Evolutionary conservation across 2,113 vertebrate species (phyloP), one percentile per base, ranked within the genome.

Genomic region (Pangasianodon gigas): DNA sequence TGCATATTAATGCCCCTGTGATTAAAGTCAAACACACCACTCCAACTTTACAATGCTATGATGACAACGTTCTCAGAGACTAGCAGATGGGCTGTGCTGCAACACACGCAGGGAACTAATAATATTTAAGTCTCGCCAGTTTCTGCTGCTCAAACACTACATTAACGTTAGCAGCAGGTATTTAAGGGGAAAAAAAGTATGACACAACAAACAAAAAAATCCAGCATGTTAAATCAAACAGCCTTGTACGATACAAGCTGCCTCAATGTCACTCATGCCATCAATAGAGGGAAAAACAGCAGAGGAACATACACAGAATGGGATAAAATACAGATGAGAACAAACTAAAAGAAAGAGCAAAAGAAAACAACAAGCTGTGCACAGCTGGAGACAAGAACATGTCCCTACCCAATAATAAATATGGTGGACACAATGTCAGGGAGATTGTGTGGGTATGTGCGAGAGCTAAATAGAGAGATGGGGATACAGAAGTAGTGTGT

Each of bases 21-120:
- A 95, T 95, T 93, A 94, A 94, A 89, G 48, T 90, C 90, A 94
- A 93, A 93, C 92, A 90, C 54, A 62, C 37, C 51, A 89, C 71
- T 65, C 60, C 19, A 85, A 79, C 62, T 81, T 75, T 85, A 44
- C 44, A 74, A 8, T 4, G 41, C 58, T 87, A 87, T 89, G 89
- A 71, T 65, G 75, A 77, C 88, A 79, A 71, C 48, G 16, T 88
- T 88, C 29, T 2, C 18, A 2, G 32, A 62, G 46, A 87, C 86
- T 85, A 74, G 71, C 86, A 90, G 86, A 90, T 90, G 89, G 67
- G 86, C 79, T 84, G 81, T 60, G 37, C 87, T 81, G 60, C 60
- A 85, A 65, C 84, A 85, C 24, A 48, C 84, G 46, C 84, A 56
- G 62, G 84, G 81, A 91, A 71, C 90, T 85, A 87, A 54, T 54